Evolutionary conservation across 1,140 invertebrate species (phyloP).

Genomic region (Cyclina sinensis): DNA sequence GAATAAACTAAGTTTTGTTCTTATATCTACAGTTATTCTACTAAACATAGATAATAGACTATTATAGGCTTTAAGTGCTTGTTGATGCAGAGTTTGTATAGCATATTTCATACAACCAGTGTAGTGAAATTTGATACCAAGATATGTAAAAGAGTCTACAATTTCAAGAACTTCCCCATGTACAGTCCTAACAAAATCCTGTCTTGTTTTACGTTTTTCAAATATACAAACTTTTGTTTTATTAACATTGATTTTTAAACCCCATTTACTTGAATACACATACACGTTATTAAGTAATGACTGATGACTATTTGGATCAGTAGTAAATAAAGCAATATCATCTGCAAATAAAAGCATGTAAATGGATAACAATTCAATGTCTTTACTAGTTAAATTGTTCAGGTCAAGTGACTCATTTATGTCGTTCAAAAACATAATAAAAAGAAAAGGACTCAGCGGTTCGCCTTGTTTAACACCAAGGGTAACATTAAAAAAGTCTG

Average conservation of each 20-base stretch:
- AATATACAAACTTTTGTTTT: not conserved
- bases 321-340: too few species aligned
- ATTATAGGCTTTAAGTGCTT: not conserved
- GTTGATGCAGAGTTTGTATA: not conserved
- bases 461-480: too few species aligned
- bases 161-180: conserved; percentile 30
- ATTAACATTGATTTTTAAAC: not conserved
- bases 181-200: not conserved
- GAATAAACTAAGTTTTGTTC: conserved; percentile 17
- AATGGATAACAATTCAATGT: too few species aligned
- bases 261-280: too few species aligned
- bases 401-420: too few species aligned
- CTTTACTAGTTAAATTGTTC: too few species aligned
- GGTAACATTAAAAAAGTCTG: too few species aligned
- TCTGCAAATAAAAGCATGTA: too few species aligned
- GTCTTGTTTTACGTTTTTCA: not conserved
- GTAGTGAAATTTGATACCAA: not conserved
- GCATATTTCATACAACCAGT: not conserved
- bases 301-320: too few species aligned
- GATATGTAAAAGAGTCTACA: conserved; percentile 34
- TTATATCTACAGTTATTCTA: conserved; percentile 2
- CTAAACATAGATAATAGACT: not conserved
- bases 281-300: too few species aligned
- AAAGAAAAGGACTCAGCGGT: too few species aligned
- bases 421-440: too few species aligned